These are phyloP conservation scores for Turnix velox DNA, from an alignment of 2,113 vertebrate genomes.

Conservation along the genomic window DNA sequence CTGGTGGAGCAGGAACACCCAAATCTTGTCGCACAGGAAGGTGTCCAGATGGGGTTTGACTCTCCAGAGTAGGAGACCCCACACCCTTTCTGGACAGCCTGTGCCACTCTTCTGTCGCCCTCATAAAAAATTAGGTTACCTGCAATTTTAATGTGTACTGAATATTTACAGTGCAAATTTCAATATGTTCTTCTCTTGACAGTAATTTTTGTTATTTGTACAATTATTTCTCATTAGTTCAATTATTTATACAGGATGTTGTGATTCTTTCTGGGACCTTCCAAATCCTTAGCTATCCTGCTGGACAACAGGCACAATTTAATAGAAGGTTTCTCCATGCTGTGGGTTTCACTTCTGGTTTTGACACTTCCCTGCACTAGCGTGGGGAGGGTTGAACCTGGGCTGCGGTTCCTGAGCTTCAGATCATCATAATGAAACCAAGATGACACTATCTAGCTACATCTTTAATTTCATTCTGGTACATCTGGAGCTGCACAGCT, in stretches of 20 bases:
- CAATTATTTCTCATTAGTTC: not conserved
- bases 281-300: not conserved
- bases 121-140: not conserved
- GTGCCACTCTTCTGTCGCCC: too few relatives aligned
- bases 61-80: too few relatives aligned
- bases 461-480: not conserved
- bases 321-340: not conserved
- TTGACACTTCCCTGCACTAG: not conserved
- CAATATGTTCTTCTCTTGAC: not conserved
- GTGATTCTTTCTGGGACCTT: not conserved
- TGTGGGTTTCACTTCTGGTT: constrained; percentile 14
- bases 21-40: too few relatives aligned
- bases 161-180: not conserved
- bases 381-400: not conserved
- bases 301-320: not conserved
- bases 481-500: not conserved
- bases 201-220: not conserved
- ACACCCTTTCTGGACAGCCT: too few relatives aligned
- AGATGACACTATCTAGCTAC: not conserved
- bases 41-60: too few relatives aligned
- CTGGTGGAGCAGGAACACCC: too few relatives aligned
- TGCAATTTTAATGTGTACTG: not conserved
- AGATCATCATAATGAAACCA: not conserved
- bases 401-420: not conserved
- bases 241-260: not conserved